A percentile compares a stretch with the other conserved stretches of the same genome.
These are phyloP conservation scores for Sphaerophoria rueppellii DNA, from an alignment of 2,888 invertebrate genomes.

Conservation along the genomic window DNA sequence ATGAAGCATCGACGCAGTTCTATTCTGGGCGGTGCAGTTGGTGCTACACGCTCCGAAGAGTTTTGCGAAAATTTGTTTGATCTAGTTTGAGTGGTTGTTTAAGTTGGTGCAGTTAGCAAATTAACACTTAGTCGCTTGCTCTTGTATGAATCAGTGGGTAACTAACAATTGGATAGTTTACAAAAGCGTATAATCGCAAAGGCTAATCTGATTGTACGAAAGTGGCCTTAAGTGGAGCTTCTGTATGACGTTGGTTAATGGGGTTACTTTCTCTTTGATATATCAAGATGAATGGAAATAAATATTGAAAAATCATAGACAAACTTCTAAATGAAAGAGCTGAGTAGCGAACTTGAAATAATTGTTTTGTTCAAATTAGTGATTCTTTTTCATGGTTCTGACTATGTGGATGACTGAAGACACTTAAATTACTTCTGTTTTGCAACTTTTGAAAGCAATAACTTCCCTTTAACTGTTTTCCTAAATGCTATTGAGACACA, in stretches of 20 bases:
- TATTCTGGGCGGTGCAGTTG: not conserved
- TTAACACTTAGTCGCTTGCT: constrained; percentile 35
- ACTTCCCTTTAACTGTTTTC: too few species aligned
- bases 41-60: constrained; percentile 45
- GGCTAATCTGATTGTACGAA: constrained; percentile 20
- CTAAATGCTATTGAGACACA: too few species aligned
- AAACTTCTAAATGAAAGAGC: too few species aligned
- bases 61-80: constrained; percentile 36
- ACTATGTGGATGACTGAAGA: too few species aligned
- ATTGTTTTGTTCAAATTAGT: too few species aligned
- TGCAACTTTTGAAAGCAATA: too few species aligned
- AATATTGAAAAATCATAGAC: too few species aligned
- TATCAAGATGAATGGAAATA: too few species aligned
- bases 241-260: not conserved
- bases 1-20: not conserved
- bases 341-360: too few species aligned
- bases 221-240: not conserved
- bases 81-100: constrained; percentile 30
- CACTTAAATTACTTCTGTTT: too few species aligned
- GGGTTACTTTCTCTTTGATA: not conserved
- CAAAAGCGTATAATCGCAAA: constrained; percentile 6
- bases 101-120: constrained; percentile 40
- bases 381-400: too few species aligned
- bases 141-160: not conserved
- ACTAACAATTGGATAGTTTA: constrained; percentile 2